Evolutionary conservation across 2,888 invertebrate species (phyloP).

Genomic region (Euzophera pinguis): DNA sequence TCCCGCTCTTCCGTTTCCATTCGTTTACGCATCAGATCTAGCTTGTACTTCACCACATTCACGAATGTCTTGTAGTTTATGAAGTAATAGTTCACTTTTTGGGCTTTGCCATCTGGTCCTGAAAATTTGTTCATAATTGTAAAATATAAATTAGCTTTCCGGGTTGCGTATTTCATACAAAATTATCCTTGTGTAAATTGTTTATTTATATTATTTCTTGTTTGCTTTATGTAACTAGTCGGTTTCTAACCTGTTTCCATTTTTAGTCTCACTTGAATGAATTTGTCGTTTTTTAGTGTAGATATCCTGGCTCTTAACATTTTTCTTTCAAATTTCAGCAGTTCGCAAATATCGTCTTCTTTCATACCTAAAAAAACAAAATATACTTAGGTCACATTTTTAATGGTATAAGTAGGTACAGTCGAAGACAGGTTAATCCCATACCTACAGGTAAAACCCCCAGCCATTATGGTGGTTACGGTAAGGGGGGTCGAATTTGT

Average conservation of each 20-base stretch:
- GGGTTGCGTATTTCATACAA: no score
- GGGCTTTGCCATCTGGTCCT: constrained; percentile 93
- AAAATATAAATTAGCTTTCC: neutral
- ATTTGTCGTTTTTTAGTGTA: constrained; percentile 93
- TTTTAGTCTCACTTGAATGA: constrained; percentile 93
- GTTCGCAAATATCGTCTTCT: constrained; percentile 93
- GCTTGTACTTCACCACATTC: constrained; percentile 97
- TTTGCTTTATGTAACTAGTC: no score
- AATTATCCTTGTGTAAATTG: no score
- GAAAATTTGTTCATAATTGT: constrained; percentile 12
- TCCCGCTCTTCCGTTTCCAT: constrained; percentile 97
- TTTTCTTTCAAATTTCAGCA: constrained; percentile 95
- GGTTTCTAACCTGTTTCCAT: constrained; percentile 96
- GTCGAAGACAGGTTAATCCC: no score
- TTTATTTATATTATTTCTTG: no score
- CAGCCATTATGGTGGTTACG: no score
- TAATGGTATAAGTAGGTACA: no score
- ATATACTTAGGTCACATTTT: neutral
- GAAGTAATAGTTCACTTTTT: constrained; percentile 97
- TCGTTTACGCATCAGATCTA: constrained; percentile 96
- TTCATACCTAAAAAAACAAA: constrained; percentile 83
- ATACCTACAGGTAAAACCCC: no score
- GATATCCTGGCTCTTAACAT: constrained; percentile 94
- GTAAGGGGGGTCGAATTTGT: no score
- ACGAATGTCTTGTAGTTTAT: constrained; percentile 98